phyloP scores from a whole-genome alignment of 2,888 invertebrate species.

The Sthenelais limicola region DNA sequence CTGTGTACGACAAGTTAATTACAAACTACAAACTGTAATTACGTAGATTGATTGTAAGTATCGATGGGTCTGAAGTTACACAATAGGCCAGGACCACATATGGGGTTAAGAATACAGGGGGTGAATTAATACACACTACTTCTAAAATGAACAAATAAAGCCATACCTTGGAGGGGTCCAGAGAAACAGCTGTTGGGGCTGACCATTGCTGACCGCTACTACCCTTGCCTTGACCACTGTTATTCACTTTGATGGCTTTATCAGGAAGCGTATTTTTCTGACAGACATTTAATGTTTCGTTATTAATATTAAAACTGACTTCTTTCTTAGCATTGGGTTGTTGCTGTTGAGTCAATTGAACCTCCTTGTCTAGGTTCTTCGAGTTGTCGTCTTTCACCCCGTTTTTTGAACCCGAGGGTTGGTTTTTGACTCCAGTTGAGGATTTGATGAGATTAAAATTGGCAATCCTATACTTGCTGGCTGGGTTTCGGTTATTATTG shows the following conservation, averaged over 20 bases:
- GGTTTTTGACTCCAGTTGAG: not conserved
- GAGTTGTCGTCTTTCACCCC: not conserved
- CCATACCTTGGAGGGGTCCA: slow-evolving; percentile 6
- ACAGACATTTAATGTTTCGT: not conserved
- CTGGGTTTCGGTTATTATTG: not conserved
- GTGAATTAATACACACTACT: too few species aligned
- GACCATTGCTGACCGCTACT: not conserved
- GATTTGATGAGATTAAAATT: not conserved
- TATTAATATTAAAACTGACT: slow-evolving; percentile 27
- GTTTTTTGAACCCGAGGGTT: too few species aligned
- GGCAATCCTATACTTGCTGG: not conserved
- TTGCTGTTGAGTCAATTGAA: not conserved
- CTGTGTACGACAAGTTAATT: too few species aligned
- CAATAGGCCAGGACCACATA: too few species aligned
- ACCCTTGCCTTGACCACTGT: not conserved
- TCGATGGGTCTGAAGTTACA: too few species aligned
- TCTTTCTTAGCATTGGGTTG: slow-evolving; percentile 5
- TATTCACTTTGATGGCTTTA: not conserved
- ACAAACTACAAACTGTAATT: too few species aligned
- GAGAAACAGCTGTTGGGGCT: not conserved
- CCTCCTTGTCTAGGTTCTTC: slow-evolving; percentile 20
- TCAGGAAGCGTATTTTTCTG: not conserved
- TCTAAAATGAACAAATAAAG: too few species aligned
- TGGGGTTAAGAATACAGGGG: too few species aligned
- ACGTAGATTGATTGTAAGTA: too few species aligned